phyloP scores from a whole-genome alignment of 2,797 vertebrate species.

The Hippopotamyrus pictus region DNA sequence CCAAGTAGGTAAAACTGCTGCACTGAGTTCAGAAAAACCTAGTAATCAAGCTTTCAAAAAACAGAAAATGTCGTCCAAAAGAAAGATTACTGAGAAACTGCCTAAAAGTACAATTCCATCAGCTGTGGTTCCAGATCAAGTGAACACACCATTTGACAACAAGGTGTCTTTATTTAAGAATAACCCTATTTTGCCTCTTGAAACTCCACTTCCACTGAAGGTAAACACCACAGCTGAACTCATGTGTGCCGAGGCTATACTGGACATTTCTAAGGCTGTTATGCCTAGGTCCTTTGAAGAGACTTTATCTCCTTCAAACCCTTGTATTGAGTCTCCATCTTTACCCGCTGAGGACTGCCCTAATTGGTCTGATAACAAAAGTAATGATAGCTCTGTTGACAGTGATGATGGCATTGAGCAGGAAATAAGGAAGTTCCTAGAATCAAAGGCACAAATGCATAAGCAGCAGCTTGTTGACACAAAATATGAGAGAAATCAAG shows the following conservation, averaged over 20 bases:
- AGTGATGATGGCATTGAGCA: slow-evolving; percentile 94
- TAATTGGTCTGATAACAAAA: slow-evolving; percentile 45
- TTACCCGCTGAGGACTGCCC: slow-evolving; percentile 24
- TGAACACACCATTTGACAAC: slow-evolving; percentile 31
- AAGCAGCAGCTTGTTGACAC: slow-evolving; percentile 44
- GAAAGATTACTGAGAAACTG: slow-evolving; percentile 49
- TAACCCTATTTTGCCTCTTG: slow-evolving; percentile 41
- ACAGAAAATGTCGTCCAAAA: slow-evolving; percentile 53
- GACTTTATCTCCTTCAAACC: slow-evolving; percentile 31
- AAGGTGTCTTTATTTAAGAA: slow-evolving; percentile 41
- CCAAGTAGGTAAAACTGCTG: slow-evolving; percentile 30
- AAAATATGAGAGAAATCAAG: not conserved
- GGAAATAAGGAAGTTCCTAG: slow-evolving; percentile 86
- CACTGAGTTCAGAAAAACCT: slow-evolving; percentile 36
- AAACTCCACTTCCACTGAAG: slow-evolving; percentile 46
- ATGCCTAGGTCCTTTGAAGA: slow-evolving; percentile 68
- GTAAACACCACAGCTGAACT: slow-evolving; percentile 82
- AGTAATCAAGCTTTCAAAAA: slow-evolving; percentile 50
- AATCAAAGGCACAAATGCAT: slow-evolving; percentile 80
- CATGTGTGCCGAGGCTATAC: slow-evolving; percentile 92
- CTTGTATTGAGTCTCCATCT: slow-evolving; percentile 29
- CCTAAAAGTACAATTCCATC: slow-evolving; percentile 37
- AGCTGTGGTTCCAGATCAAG: slow-evolving; percentile 13
- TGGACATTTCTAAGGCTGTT: slow-evolving; percentile 93
- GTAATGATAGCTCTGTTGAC: slow-evolving; percentile 77